Percentiles rank a stretch among this genome's conserved stretches.
Conservation (phyloP, 2,888 invertebrate species). For the Aquatica leii region DNA sequence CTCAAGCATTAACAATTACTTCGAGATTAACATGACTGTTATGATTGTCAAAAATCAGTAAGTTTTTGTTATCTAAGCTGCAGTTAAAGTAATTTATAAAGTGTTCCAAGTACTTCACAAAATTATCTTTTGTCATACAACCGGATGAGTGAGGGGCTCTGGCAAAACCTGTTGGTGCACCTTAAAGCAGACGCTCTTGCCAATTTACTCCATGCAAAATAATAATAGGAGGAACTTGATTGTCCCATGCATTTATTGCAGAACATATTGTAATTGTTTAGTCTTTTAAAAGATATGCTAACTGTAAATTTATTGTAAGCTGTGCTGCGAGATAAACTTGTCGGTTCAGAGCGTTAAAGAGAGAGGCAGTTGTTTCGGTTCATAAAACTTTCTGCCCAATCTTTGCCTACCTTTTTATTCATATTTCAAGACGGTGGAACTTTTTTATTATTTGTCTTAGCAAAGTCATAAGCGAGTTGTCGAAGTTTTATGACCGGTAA, state of each 20-base stretch:
- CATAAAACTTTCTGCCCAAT: conserved; percentile 11
- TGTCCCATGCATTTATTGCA: neutral
- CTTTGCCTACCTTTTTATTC: conserved; percentile 1
- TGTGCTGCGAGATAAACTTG: conserved; percentile 5
- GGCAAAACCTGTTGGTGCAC: neutral
- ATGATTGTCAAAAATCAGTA: neutral
- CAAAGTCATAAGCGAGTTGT: too few species aligned
- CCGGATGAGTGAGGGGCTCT: too few species aligned
- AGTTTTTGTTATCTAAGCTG: too few species aligned
- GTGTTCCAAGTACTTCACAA: too few species aligned
- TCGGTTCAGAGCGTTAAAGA: conserved; percentile 12
- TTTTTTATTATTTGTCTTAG: conserved; percentile 12
- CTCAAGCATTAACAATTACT: too few species aligned
- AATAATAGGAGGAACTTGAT: conserved; percentile 6
- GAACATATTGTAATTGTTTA: conserved; percentile 5
- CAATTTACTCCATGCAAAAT: too few species aligned
- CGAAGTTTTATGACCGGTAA: too few species aligned
- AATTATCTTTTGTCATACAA: too few species aligned
- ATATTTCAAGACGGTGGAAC: neutral
- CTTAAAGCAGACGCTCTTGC: neutral
- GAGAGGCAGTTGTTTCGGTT: conserved; percentile 4
- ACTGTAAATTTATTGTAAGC: neutral
- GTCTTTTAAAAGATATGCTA: neutral
- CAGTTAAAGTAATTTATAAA: neutral
- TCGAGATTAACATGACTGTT: neutral